phyloP scores from a whole-genome alignment of 2,888 invertebrate species.

The Nysson spinosus region DNA sequence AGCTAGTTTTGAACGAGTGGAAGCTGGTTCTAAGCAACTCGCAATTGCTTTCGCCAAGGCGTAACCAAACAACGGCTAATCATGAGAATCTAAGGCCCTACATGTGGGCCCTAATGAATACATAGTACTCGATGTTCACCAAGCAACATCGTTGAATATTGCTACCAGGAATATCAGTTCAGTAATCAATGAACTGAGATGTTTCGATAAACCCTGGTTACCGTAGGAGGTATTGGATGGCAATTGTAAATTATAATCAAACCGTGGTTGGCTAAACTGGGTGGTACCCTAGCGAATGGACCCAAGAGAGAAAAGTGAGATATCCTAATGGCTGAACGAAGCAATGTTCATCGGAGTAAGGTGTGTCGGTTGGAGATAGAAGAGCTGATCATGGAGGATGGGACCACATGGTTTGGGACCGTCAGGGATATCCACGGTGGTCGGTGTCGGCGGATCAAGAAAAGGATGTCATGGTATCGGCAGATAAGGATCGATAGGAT shows the following conservation, averaged over 20 bases:
- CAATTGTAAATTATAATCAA: too few relatives aligned
- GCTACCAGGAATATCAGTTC: too few relatives aligned
- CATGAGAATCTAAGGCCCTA: conserved; percentile 63
- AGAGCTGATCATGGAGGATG: not conserved
- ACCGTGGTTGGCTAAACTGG: too few relatives aligned
- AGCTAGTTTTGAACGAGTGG: conserved; percentile 1
- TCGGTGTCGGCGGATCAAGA: conserved; percentile 73
- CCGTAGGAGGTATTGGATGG: too few relatives aligned
- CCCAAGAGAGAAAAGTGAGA: conserved; percentile 64
- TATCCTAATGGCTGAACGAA: conserved; percentile 54
- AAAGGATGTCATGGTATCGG: conserved; percentile 72
- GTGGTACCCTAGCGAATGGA: too few relatives aligned
- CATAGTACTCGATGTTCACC: too few relatives aligned
- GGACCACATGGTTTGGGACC: conserved; percentile 13
- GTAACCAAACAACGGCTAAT: conserved; percentile 70
- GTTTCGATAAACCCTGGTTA: too few relatives aligned
- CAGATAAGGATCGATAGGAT: conserved; percentile 67
- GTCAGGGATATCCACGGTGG: conserved; percentile 31
- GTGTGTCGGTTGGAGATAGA: too few relatives aligned
- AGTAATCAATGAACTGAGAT: too few relatives aligned
- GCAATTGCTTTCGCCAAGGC: conserved; percentile 60
- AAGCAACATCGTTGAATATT: too few relatives aligned
- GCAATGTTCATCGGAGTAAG: not conserved
- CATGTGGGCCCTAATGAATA: conserved; percentile 67
- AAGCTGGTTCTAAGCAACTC: conserved; percentile 19